These are phyloP conservation scores for Phalanger gymnotis DNA, from an alignment of 2,797 vertebrate genomes.

Conservation along the genomic window DNA sequence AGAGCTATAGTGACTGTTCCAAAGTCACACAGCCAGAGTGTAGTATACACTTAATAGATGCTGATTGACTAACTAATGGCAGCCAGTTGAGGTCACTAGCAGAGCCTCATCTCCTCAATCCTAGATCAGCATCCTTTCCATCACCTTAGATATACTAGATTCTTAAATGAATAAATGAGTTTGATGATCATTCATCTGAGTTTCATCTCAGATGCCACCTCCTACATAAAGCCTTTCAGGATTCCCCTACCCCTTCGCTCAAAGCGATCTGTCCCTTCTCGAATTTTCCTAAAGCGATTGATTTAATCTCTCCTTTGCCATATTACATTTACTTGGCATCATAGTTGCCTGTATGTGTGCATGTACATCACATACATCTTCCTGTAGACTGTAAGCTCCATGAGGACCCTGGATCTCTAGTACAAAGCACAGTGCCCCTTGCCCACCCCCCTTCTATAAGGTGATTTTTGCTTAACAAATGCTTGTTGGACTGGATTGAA, in stretches of 20 bases:
- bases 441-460: neutral
- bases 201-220: neutral
- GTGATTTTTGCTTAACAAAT: neutral
- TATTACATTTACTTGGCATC: neutral
- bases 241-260: neutral
- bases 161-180: neutral
- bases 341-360: neutral
- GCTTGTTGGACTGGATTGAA: neutral
- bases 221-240: neutral
- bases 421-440: too few relatives aligned
- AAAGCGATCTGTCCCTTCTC: neutral
- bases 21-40: neutral
- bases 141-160: neutral
- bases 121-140: neutral
- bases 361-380: neutral
- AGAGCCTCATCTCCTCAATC: neutral
- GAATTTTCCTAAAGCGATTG: neutral
- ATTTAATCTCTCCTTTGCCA: neutral
- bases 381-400: neutral
- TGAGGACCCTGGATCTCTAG: neutral
- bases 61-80: neutral
- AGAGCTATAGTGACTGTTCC: neutral
- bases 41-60: neutral
- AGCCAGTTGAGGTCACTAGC: neutral
- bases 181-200: neutral